Conservation (phyloP, 2,888 invertebrate species). For the Andrena flavipes region DNA sequence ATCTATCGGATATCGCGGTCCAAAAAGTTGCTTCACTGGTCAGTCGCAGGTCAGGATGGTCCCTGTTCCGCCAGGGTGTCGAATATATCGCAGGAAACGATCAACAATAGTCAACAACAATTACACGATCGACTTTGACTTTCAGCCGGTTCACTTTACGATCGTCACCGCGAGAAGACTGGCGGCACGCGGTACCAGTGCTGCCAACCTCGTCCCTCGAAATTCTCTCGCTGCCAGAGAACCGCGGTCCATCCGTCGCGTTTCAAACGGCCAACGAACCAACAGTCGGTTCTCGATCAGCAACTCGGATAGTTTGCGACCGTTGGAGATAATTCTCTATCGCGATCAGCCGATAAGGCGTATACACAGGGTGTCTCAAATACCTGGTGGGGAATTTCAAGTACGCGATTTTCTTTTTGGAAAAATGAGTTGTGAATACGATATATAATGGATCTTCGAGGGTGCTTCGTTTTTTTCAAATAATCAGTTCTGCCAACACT, state of each 20-base stretch:
- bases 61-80: no score
- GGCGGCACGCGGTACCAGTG: constrained; percentile 53
- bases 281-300: neutral
- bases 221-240: constrained; percentile 35
- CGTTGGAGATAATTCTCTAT: no score
- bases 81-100: neutral
- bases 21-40: neutral
- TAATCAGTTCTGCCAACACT: no score
- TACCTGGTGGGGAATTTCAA: neutral
- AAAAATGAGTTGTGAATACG: no score
- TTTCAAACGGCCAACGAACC: neutral
- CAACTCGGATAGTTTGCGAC: no score
- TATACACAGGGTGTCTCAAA: neutral
- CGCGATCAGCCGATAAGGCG: no score
- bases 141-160: constrained; percentile 40
- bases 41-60: neutral
- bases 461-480: no score
- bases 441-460: no score
- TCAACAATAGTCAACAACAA: neutral
- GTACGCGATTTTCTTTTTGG: no score
- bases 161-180: constrained; percentile 49
- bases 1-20: constrained; percentile 14
- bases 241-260: constrained; percentile 12
- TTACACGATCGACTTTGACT: constrained; percentile 19
- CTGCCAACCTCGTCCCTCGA: constrained; percentile 46